A percentile compares a stretch with the other conserved stretches of the same genome.
These are phyloP conservation scores for Thecophora atra DNA, from an alignment of 2,888 invertebrate species.

Conservation along the genomic window DNA sequence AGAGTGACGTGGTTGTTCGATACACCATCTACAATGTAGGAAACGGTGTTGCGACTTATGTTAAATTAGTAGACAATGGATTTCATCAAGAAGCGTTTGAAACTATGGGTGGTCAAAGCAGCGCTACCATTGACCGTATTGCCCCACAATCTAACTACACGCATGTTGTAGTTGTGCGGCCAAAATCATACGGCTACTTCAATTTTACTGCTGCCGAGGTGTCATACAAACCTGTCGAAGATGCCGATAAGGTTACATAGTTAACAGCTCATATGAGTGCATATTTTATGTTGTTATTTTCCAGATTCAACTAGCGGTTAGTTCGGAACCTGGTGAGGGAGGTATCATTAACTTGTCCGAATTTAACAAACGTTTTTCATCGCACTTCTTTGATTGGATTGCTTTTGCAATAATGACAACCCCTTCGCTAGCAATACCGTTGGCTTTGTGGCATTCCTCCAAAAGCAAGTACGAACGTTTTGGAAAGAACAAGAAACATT, in stretches of 20 bases:
- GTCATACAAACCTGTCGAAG: constrained; percentile 86
- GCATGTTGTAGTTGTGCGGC: constrained; percentile 91
- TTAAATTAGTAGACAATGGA: constrained; percentile 84
- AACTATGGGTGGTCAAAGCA: constrained; percentile 86
- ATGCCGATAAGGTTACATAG: constrained; percentile 69
- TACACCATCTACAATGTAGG: constrained; percentile 96
- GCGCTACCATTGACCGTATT: constrained; percentile 86
- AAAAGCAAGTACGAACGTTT: constrained; percentile 93
- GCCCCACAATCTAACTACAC: constrained; percentile 93
- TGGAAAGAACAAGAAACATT: constrained; percentile 75
- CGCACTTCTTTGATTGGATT: constrained; percentile 96
- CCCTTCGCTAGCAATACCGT: constrained; percentile 93
- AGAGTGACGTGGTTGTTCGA: constrained; percentile 94
- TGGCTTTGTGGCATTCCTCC: constrained; percentile 92
- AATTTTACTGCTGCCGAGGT: constrained; percentile 97
- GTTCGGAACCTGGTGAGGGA: constrained; percentile 95
- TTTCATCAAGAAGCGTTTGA: constrained; percentile 93
- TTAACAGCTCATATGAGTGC: neutral
- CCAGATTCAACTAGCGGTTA: constrained; percentile 76
- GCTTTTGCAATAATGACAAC: constrained; percentile 97
- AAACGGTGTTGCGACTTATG: constrained; percentile 87
- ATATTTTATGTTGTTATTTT: neutral
- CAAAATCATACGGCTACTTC: constrained; percentile 91
- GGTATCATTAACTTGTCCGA: constrained; percentile 91
- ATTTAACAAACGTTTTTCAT: constrained; percentile 95